Percentiles rank a stretch among this genome's conserved stretches.
These are phyloP conservation scores for Chloropsis hardwickii DNA, from an alignment of 2,113 vertebrate species.

Conservation along the genomic window DNA sequence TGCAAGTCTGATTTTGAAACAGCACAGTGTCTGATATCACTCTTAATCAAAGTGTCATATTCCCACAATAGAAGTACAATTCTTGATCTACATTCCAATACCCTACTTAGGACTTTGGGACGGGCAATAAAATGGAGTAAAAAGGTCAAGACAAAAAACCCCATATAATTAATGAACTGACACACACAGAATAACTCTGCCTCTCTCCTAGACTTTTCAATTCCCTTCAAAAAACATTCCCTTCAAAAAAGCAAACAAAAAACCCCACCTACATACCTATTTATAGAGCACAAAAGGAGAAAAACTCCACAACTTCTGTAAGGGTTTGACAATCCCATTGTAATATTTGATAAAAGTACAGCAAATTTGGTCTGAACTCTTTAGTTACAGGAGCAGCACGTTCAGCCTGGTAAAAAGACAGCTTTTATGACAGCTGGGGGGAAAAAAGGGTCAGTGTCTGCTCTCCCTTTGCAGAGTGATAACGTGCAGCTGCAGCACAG, in stretches of 20 bases:
- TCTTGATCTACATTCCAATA: background rate
- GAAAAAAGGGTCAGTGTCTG: background rate
- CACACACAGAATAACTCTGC: background rate
- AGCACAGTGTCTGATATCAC: background rate
- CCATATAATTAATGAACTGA: background rate
- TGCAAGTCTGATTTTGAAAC: constrained; percentile 32
- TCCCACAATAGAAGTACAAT: background rate
- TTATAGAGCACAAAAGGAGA: background rate
- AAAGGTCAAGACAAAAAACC: background rate
- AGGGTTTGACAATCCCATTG: background rate
- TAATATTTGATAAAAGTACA: background rate
- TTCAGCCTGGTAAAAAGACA: background rate
- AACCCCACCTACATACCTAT: rapidly evolving
- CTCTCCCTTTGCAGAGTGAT: background rate
- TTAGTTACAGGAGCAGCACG: background rate
- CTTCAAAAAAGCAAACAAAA: background rate
- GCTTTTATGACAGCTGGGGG: background rate
- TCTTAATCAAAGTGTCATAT: constrained; percentile 24
- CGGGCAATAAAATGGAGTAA: background rate
- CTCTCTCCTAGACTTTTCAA: background rate
- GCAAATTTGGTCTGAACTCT: background rate
- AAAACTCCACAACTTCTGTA: background rate
- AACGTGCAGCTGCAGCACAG: background rate
- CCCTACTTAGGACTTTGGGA: background rate
- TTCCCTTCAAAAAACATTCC: background rate